These are phyloP conservation scores for Thalassarche chlororhynchos DNA, from an alignment of 2,113 vertebrate genomes.

Conservation along the genomic window DNA sequence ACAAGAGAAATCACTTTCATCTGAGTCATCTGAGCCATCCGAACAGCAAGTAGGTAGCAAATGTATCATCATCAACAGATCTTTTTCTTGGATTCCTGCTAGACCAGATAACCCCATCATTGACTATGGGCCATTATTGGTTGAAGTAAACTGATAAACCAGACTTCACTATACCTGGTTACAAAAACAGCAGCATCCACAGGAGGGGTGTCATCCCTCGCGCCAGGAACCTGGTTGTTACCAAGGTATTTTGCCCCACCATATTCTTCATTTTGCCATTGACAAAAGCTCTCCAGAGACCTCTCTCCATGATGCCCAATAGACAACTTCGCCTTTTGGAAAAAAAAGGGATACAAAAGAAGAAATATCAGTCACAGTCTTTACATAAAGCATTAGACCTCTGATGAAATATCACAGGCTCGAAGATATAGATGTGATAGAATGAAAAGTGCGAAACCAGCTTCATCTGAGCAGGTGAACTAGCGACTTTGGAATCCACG, in stretches of 20 bases:
- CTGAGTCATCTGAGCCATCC: background rate
- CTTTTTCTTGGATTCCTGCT: background rate
- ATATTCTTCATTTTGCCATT: constrained; percentile 95
- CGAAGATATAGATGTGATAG: background rate
- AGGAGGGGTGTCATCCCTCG: constrained; percentile 84
- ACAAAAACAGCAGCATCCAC: constrained; percentile 94
- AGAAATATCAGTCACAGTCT: background rate
- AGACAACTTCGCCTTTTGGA: constrained; percentile 83
- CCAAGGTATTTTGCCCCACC: constrained; percentile 86
- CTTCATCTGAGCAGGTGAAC: background rate
- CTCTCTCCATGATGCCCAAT: constrained; percentile 94
- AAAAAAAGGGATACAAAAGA: background rate
- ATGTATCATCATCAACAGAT: background rate
- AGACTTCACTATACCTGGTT: constrained; percentile 83
- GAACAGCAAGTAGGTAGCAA: background rate
- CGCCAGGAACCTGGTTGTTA: constrained; percentile 90
- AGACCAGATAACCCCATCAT: background rate
- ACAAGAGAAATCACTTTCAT: background rate
- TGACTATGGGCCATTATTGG: background rate
- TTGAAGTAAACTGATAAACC: background rate
- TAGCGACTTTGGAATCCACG: background rate
- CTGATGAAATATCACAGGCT: background rate
- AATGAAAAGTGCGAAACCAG: background rate
- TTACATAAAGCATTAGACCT: background rate
- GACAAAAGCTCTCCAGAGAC: constrained; percentile 95